Evolutionary conservation across 2,888 invertebrate species (phyloP).

Genomic region (Campaea margaritaria): DNA sequence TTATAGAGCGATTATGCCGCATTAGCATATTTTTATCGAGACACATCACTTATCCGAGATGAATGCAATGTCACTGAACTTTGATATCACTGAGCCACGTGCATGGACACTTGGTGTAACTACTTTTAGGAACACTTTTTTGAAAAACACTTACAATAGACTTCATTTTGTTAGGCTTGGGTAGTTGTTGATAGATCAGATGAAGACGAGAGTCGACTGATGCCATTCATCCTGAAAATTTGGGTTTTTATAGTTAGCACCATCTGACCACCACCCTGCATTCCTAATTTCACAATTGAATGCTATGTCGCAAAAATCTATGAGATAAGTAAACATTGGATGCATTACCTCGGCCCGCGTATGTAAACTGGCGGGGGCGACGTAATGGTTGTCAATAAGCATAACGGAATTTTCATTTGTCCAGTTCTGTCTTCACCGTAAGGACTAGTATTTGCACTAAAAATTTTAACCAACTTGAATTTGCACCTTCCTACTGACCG

Average conservation of each 20-base stretch:
- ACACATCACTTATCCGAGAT: slow-evolving; percentile 18
- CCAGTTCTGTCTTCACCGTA: slow-evolving; percentile 61
- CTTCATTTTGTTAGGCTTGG: slow-evolving; percentile 72
- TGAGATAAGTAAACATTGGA: slow-evolving; percentile 82
- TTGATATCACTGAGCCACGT: slow-evolving; percentile 34
- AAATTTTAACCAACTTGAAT: slow-evolving; percentile 44
- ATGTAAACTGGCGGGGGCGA: slow-evolving; percentile 68
- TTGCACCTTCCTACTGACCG: slow-evolving; percentile 36
- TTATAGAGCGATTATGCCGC: slow-evolving; percentile 15
- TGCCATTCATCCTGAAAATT: slow-evolving; percentile 71
- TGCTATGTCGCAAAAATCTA: slow-evolving; percentile 77
- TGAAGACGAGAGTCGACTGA: slow-evolving; percentile 68
- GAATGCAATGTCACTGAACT: slow-evolving; percentile 46
- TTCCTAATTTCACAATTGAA: slow-evolving; percentile 74
- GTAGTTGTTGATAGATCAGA: slow-evolving; percentile 59
- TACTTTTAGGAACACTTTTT: slow-evolving; percentile 32
- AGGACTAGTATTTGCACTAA: slow-evolving; percentile 47
- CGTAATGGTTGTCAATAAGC: slow-evolving; percentile 77
- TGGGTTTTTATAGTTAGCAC: slow-evolving; percentile 76
- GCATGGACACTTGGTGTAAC: slow-evolving; percentile 11
- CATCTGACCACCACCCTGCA: slow-evolving; percentile 71
- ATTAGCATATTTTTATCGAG: slow-evolving; percentile 29
- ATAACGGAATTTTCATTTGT: slow-evolving; percentile 74
- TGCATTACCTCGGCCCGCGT: slow-evolving; percentile 78
- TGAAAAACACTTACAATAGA: slow-evolving; percentile 72